phyloP scores from a whole-genome alignment of 2,113 vertebrate species.

The Hylia prasina region DNA sequence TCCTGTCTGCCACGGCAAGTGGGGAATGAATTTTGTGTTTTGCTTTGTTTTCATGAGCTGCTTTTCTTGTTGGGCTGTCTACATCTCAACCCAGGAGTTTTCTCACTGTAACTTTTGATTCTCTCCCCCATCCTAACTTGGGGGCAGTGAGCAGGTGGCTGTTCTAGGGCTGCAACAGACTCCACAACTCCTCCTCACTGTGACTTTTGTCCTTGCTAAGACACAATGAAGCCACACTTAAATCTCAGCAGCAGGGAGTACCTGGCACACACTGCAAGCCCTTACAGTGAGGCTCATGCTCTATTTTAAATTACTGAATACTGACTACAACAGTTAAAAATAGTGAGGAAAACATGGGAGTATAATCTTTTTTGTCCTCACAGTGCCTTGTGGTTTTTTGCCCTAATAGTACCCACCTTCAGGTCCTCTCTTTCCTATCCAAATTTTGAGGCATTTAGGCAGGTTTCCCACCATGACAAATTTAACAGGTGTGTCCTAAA shows the following conservation, averaged over 20 bases:
- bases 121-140: rapidly evolving
- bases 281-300: rapidly evolving
- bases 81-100: background rate
- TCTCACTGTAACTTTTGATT: background rate
- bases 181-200: background rate
- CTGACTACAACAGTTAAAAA: background rate
- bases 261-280: background rate
- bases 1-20: background rate
- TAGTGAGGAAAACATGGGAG: background rate
- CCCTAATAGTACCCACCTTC: background rate
- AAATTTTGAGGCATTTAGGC: background rate
- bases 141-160: rapidly evolving
- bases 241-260: rapidly evolving
- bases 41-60: background rate
- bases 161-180: background rate
- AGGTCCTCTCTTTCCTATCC: background rate
- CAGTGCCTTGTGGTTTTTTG: background rate
- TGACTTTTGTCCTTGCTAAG: background rate
- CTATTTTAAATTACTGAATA: background rate
- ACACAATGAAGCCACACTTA: background rate
- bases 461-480: rapidly evolving
- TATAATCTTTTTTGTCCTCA: background rate
- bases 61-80: background rate
- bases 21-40: background rate
- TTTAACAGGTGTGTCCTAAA: background rate